phyloP scores from a whole-genome alignment of 2,797 vertebrate species.

The Gouania willdenowi region DNA sequence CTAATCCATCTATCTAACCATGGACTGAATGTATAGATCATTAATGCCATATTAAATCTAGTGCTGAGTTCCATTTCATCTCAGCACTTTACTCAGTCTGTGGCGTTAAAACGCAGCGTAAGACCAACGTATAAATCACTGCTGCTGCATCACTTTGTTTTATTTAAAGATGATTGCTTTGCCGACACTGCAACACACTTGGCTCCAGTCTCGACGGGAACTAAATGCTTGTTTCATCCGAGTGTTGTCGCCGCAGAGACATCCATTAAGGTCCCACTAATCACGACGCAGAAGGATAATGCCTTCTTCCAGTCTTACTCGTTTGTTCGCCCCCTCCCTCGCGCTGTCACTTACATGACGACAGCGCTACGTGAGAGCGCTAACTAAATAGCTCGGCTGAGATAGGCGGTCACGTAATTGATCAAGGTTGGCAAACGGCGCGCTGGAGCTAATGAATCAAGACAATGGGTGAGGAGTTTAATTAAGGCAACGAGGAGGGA shows the following conservation, averaged over 20 bases:
- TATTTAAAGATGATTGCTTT: constrained; percentile 9
- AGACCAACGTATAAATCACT: constrained; percentile 27
- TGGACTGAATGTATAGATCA: no score
- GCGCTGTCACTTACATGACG: constrained; percentile 30
- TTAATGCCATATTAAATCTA: no score
- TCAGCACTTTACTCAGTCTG: no score
- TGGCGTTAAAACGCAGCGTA: no score
- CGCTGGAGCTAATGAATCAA: constrained; percentile 68
- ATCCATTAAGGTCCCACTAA: constrained; percentile 62
- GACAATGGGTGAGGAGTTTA: constrained; percentile 65
- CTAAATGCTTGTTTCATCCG: constrained; percentile 53
- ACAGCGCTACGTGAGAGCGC: constrained; percentile 48
- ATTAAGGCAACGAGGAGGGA: constrained; percentile 64
- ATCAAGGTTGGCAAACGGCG: constrained; percentile 68
- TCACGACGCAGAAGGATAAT: constrained; percentile 52
- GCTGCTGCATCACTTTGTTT: constrained; percentile 14
- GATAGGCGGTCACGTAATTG: constrained; percentile 67
- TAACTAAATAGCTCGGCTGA: constrained; percentile 49
- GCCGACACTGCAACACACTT: constrained; percentile 1
- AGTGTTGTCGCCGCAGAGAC: constrained; percentile 33
- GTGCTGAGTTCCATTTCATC: no score
- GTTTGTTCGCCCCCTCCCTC: no score
- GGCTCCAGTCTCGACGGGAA: constrained; percentile 30
- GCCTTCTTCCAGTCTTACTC: constrained; percentile 21
- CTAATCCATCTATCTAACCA: no score